Conservation (phyloP, 2,113 vertebrate species). For the Semnornis frantzii region DNA sequence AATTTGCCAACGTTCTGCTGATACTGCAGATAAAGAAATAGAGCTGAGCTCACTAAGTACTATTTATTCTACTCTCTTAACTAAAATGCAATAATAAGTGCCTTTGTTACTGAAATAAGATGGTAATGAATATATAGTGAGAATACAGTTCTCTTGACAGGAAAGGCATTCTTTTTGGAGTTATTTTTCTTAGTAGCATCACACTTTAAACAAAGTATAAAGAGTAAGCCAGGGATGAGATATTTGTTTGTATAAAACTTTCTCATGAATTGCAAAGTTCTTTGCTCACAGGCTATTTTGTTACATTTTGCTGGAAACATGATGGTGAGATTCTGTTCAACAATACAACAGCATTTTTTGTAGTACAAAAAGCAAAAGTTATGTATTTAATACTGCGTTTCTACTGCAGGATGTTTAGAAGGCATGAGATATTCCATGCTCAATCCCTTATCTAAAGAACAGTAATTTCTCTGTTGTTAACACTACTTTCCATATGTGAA, state of each 20-base stretch:
- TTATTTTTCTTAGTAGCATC: background rate
- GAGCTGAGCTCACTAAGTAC: background rate
- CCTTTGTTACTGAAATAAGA: background rate
- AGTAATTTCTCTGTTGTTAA: background rate
- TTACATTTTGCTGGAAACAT: background rate
- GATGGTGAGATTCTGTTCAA: background rate
- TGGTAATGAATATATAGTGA: background rate
- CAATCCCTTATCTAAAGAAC: background rate
- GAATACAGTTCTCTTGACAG: background rate
- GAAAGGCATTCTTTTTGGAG: background rate
- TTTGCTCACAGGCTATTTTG: background rate
- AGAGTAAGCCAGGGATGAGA: background rate
- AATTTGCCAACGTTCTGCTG: background rate
- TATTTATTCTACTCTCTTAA: background rate
- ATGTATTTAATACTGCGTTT: background rate
- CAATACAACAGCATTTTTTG: background rate
- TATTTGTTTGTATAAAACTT: background rate
- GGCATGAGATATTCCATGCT: background rate
- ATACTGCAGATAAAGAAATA: background rate
- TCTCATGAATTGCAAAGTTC: background rate
- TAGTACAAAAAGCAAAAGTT: background rate
- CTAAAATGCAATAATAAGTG: background rate
- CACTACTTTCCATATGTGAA: background rate
- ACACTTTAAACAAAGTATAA: background rate
- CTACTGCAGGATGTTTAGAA: background rate